phyloP scores from a whole-genome alignment of 2,888 invertebrate species.

The Ariolimax columbianus region DNA sequence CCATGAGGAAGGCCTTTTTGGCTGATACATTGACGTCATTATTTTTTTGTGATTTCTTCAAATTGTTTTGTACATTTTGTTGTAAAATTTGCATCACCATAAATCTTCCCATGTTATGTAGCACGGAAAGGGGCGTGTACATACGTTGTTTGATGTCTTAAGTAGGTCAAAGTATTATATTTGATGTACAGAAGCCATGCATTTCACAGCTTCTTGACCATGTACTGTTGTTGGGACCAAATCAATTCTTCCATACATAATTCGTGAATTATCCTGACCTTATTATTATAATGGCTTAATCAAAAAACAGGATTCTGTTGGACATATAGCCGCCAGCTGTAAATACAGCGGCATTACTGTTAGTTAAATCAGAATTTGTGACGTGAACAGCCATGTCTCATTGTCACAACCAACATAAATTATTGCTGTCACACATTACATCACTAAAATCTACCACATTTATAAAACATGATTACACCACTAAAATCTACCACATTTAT shows the following conservation, averaged over 20 bases:
- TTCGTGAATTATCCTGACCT: not conserved
- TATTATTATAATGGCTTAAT: too few relatives aligned
- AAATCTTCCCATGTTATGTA: not conserved
- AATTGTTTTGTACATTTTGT: not conserved
- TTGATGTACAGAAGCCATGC: not conserved
- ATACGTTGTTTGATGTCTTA: not conserved
- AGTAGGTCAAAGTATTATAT: not conserved
- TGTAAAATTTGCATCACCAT: not conserved
- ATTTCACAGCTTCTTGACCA: not conserved
- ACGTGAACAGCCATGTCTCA: too few relatives aligned
- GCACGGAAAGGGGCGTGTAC: not conserved
- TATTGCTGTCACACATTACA: too few relatives aligned
- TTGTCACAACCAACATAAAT: too few relatives aligned
- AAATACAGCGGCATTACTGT: too few relatives aligned
- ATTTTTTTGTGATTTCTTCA: not conserved
- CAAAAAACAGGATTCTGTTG: too few relatives aligned
- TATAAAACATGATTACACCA: too few relatives aligned
- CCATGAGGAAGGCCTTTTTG: not conserved
- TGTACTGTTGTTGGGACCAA: slow-evolving; percentile 5
- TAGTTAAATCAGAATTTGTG: too few relatives aligned
- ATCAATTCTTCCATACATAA: slow-evolving; percentile 12
- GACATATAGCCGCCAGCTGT: too few relatives aligned
- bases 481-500: too few relatives aligned
- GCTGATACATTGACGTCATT: not conserved
- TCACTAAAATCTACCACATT: too few relatives aligned